phyloP scores from a whole-genome alignment of 2,888 invertebrate genomes.

The Drosophila barbarae region DNA sequence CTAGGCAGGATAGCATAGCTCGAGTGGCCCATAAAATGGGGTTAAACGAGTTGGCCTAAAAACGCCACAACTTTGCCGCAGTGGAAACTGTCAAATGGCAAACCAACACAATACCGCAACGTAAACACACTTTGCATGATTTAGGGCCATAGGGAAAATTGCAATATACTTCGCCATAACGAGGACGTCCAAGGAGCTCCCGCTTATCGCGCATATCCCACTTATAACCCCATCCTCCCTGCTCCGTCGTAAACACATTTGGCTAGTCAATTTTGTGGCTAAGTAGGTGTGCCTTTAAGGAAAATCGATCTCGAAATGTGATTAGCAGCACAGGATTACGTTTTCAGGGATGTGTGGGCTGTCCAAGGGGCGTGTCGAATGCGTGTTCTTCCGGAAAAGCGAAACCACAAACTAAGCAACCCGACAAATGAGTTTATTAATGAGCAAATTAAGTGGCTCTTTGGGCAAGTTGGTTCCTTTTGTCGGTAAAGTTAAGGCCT shows the following conservation, averaged over 20 bases:
- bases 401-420: conserved; percentile 22
- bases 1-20: conserved; percentile 11
- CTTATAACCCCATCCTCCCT: conserved; percentile 1
- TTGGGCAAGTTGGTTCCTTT: not conserved
- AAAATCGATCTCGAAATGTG: conserved; percentile 44
- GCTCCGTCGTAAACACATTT: not conserved
- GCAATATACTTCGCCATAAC: conserved; percentile 38
- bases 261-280: conserved; percentile 8
- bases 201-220: conserved; percentile 5
- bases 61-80: conserved; percentile 63
- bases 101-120: conserved; percentile 49
- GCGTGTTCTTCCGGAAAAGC: conserved; percentile 23
- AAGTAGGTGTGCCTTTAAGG: conserved; percentile 33
- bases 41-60: conserved; percentile 67
- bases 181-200: not conserved
- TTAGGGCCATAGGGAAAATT: conserved; percentile 52
- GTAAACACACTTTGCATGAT: conserved; percentile 64
- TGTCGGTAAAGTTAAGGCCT: not conserved
- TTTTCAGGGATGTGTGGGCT: conserved; percentile 1
- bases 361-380: conserved; percentile 21
- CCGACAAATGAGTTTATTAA: conserved; percentile 49
- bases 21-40: conserved; percentile 53
- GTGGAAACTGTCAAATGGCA: conserved; percentile 50
- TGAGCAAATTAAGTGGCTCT: conserved; percentile 34
- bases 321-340: conserved; percentile 31